Base-by-base conservation (phyloP, 2,113 vertebrate species). In the Semnornis frantzii region DNA sequence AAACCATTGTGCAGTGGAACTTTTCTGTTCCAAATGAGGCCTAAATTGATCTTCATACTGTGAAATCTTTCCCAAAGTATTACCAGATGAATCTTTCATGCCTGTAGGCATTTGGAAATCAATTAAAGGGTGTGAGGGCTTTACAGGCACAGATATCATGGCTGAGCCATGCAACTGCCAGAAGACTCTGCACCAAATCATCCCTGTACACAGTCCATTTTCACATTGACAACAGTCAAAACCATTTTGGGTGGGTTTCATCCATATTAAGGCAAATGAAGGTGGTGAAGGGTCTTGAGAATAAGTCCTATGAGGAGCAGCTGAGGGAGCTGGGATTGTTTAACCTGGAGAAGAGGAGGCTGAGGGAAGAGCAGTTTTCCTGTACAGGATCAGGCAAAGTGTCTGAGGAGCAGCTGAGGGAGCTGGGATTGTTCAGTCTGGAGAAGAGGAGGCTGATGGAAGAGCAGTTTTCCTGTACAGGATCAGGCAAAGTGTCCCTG, bases 121-220 rank as follows among this genome's bases (percentile, higher is more conserved):
- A 19, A 3, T 71, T 75, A 64, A 55, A 85, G 50, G 48, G 24
- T 2, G 15, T 10, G 21, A 66, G 28, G 27, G 17, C 39, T 87
- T 42, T 16, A 28, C 0, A 0, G 59, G 42, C 0, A 0, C 33
- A 18, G 44, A 20, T 21, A 7, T 2, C 33, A 2, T 0, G 3
- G 63, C 59, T 6, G 9, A 46, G 87, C 62, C 68, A 21, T 23
- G n/a, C 44, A 33, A 25, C 42, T 2, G 3, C 57, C 55, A 46
- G 21, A 31, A 28, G 15, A 24, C 46, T 39, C 44, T 30, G 28
- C 30, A 42, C 63, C 57, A 39, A 12, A 1, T 5, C 25, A 9
- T 27, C 34, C 24, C 19, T 42, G 8, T 2, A 12, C 7, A 12
- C 10, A 28, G 59, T 17, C 25, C 75, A 6, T 12, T 64, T n/a